Evolutionary conservation across 2,888 invertebrate genomes (phyloP).

Genomic region (Hemaris fuciformis): DNA sequence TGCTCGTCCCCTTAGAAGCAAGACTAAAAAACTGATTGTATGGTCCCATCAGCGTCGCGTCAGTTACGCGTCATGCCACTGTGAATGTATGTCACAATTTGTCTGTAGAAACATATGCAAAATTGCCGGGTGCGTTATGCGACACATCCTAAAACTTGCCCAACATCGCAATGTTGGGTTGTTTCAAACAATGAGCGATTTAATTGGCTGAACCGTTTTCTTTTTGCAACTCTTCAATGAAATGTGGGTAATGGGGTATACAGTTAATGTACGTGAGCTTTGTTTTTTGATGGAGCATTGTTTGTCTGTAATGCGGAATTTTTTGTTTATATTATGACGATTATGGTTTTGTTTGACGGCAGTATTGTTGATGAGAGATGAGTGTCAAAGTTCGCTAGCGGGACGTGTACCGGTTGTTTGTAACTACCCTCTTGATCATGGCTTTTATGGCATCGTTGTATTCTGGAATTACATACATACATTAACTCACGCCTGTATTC

Average conservation of each 20-base stretch:
- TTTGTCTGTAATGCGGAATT: not conserved
- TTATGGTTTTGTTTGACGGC: not conserved
- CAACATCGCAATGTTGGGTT: slow-evolving; percentile 2
- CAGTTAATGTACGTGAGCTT: not conserved
- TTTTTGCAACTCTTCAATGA: slow-evolving; percentile 9
- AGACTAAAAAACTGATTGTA: no score
- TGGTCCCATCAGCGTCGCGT: not conserved
- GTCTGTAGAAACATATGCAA: not conserved
- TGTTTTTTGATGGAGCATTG: not conserved
- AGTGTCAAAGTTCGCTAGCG: no score
- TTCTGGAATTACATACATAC: no score
- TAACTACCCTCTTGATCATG: no score
- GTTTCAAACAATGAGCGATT: slow-evolving; percentile 1
- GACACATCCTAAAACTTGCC: slow-evolving; percentile 48
- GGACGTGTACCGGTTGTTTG: no score
- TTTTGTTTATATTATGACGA: not conserved
- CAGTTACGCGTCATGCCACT: not conserved
- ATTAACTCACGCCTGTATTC: no score
- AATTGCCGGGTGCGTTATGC: slow-evolving; percentile 23
- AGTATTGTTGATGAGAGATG: no score
- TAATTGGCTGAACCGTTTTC: slow-evolving; percentile 9
- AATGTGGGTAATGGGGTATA: not conserved
- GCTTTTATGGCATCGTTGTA: no score
- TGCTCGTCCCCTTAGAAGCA: no score
- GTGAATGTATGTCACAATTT: not conserved